Conservation (phyloP, 1,140 invertebrate genomes). For the Drosophila willistoni region DNA sequence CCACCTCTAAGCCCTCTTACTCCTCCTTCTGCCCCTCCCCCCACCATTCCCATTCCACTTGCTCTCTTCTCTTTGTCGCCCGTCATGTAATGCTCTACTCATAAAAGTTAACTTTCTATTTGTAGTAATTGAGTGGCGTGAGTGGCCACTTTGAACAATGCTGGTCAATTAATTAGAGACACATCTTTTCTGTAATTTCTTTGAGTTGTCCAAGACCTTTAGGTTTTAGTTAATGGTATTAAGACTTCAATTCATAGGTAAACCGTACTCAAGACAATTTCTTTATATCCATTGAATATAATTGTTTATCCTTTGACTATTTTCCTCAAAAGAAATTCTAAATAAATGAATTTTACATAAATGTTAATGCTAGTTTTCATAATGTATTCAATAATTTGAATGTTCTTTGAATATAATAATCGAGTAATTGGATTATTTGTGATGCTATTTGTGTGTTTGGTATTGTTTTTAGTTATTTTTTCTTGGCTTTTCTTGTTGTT, state of each 20-base stretch:
- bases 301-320: no score
- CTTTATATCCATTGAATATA: no score
- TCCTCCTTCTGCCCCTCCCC: background rate
- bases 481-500: conserved; percentile 11
- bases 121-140: conserved; percentile 44
- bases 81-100: conserved; percentile 17
- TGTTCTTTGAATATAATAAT: no score
- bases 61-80: background rate
- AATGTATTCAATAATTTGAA: no score
- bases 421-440: background rate
- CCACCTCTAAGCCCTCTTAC: conserved; percentile 9
- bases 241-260: no score
- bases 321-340: no score
- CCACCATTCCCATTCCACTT: no score
- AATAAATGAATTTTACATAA: no score
- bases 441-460: conserved; percentile 41
- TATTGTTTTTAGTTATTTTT: conserved; percentile 27
- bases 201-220: no score
- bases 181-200: background rate
- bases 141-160: conserved; percentile 51
- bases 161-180: conserved; percentile 23
- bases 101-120: conserved; percentile 60
- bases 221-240: no score
- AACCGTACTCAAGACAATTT: no score
- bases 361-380: no score